Evolutionary conservation across 2,113 vertebrate genomes (phyloP).

Genomic region (Sinocyclocheilus anshuiensis): DNA sequence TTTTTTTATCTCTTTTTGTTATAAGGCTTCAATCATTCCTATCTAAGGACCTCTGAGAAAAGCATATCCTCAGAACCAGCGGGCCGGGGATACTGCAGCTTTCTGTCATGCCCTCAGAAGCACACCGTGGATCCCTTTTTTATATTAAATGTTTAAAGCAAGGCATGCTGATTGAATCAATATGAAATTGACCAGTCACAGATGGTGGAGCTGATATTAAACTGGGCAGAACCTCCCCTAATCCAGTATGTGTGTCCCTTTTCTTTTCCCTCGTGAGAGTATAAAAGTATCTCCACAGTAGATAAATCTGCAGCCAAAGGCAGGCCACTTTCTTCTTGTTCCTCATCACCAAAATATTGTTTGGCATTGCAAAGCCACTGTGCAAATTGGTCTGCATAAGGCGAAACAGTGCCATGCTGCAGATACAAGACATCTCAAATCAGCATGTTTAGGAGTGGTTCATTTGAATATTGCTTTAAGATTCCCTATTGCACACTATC

Average conservation of each 20-base stretch:
- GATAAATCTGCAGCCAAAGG: constrained; percentile 44
- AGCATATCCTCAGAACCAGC: constrained; percentile 30
- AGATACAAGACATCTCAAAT: constrained; percentile 56
- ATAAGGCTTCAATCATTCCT: constrained; percentile 37
- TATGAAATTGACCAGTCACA: constrained; percentile 53
- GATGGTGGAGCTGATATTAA: constrained; percentile 56
- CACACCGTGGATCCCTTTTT: constrained; percentile 26
- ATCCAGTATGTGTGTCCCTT: constrained; percentile 46
- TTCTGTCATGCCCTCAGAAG: constrained; percentile 38
- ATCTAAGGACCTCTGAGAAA: constrained; percentile 15
- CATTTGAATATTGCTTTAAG: constrained; percentile 21
- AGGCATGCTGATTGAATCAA: constrained; percentile 56
- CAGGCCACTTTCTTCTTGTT: constrained; percentile 26
- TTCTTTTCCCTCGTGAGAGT: constrained; percentile 29
- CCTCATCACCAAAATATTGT: constrained; percentile 47
- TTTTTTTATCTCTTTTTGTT: constrained; percentile 29
- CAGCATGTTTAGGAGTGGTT: constrained; percentile 44
- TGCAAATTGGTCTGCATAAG: constrained; percentile 50
- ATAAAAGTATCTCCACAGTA: constrained; percentile 42
- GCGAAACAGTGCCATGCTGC: constrained; percentile 46
- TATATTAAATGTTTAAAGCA: constrained; percentile 50
- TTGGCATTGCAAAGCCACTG: constrained; percentile 45
- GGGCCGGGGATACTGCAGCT: constrained; percentile 37
- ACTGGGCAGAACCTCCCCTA: constrained; percentile 50
- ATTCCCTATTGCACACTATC: constrained; percentile 35